Evolutionary conservation across 1,140 invertebrate species (phyloP), one percentile per base, ranked within the genome.

Genomic region (Dolichoris vasculosae): DNA sequence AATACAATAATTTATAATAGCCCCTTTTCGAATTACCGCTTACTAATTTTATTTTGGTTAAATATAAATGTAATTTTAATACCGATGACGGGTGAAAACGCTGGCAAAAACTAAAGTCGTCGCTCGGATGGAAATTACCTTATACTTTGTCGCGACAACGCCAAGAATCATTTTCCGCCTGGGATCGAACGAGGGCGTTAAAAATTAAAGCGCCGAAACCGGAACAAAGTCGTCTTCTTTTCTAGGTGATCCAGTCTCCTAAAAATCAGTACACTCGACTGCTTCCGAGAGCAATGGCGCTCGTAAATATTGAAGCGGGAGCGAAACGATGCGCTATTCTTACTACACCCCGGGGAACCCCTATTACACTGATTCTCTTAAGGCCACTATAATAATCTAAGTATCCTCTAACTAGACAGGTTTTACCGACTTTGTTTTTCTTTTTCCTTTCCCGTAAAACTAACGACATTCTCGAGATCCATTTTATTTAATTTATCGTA

Each of bases 341-440:
- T 88, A 89, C 86, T 88, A 86, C 89, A 93, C 93, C 90, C 92
- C 46, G 64, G 87, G 90, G 93, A 90, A 87, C 88, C 88, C 90
- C 92, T 91, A 92, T 93, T 92, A 91, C 89, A 86, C 87, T 89
- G 89, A 91, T 91, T 93, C 91, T 91, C 90, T 90, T 86, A 89
- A 88, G 87, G 71, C 55, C 26, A 89, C 88, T 86, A 87, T 91
- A 92, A 92, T 93, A 89, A 91, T 91, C 91, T 90, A 91, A 93
- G 90, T 91, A 93, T 92, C 91, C 90, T 88, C 84, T 77, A 48
- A 67, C 79, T 51, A 40, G 35, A 26, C 32, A n/a, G 35, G 67
- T 73, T 30, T 20, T 17, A 43, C 38, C 9, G 38, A 40, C 11
- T 43, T 73, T n/a, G 35, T 13, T 32, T 15, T 43, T 43, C 0